phyloP scores from a whole-genome alignment of 1,140 invertebrate genomes.

The Drosophila baimaii region DNA sequence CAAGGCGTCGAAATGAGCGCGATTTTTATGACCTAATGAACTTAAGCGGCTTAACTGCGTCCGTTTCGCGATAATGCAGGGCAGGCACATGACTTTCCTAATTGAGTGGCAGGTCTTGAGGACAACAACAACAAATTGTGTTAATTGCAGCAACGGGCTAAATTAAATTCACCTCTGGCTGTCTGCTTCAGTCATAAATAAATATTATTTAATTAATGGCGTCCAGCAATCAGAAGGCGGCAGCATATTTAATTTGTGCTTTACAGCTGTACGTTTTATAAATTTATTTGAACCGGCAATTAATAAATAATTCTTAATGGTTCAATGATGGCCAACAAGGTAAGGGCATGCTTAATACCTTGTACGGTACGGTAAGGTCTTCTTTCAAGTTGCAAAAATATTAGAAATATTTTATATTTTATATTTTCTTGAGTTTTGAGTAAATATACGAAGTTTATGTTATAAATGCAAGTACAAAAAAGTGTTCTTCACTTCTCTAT shows the following conservation, averaged over 20 bases:
- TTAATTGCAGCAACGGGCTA: not conserved
- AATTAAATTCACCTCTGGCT: constrained; percentile 19
- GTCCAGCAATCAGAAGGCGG: constrained; percentile 15
- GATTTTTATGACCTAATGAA: constrained; percentile 62
- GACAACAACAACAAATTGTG: not conserved
- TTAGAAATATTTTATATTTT: no score
- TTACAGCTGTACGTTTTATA: constrained; percentile 1
- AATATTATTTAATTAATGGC: constrained; percentile 59
- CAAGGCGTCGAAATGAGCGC: constrained; percentile 50
- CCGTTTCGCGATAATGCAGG: constrained; percentile 26
- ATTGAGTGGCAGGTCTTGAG: constrained; percentile 38
- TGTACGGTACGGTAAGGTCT: no score
- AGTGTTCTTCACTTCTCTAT: no score
- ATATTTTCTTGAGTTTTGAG: no score
- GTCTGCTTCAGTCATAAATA: constrained; percentile 27
- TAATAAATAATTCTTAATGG: constrained; percentile 2
- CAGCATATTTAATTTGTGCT: constrained; percentile 18
- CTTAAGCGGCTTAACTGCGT: constrained; percentile 35
- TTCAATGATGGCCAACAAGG: not conserved
- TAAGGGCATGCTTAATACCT: not conserved
- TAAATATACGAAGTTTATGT: no score
- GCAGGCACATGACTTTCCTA: constrained; percentile 47
- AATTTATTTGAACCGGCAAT: constrained; percentile 30
- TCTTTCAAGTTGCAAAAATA: no score
- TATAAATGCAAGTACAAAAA: no score